Evolutionary conservation across 1,140 invertebrate genomes (phyloP).

Genomic region (Drosophila grimshawi): DNA sequence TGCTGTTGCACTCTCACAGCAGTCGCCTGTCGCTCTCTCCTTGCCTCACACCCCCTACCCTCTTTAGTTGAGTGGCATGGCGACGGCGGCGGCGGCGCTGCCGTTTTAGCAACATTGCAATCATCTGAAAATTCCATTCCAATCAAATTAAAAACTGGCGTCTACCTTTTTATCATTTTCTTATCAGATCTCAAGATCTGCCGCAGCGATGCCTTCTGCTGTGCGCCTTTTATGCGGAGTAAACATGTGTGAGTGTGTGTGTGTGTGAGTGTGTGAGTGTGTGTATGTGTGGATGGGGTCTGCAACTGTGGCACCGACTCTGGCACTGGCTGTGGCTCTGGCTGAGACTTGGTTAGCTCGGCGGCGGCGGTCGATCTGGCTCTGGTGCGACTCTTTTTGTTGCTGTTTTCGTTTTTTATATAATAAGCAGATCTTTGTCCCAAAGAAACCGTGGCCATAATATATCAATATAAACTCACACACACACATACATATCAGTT

Average conservation of each 20-base stretch:
- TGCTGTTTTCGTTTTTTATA: conserved; percentile 75
- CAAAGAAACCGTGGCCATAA: conserved; percentile 84
- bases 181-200: conserved; percentile 84
- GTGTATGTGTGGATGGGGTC: conserved; percentile 61
- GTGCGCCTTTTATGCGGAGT: conserved; percentile 70
- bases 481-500: conserved; percentile 53
- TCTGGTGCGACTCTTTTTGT: conserved; percentile 60
- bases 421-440: conserved; percentile 84
- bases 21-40: conserved; percentile 37
- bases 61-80: not conserved
- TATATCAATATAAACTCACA: conserved; percentile 83
- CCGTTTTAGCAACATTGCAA: conserved; percentile 82
- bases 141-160: conserved; percentile 84
- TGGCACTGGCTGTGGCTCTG: conserved; percentile 57
- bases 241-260: conserved; percentile 30
- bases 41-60: conserved; percentile 13
- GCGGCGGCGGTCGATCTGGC: conserved; percentile 33
- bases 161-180: conserved; percentile 84
- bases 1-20: conserved; percentile 41
- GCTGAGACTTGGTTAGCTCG: conserved; percentile 36
- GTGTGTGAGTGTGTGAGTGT: conserved; percentile 22
- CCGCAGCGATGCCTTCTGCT: conserved; percentile 81
- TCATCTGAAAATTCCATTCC: conserved; percentile 83
- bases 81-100: conserved; percentile 57
- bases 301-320: conserved; percentile 43